Conservation (phyloP, 2,888 invertebrate genomes). For the Agonopterix heracliana region DNA sequence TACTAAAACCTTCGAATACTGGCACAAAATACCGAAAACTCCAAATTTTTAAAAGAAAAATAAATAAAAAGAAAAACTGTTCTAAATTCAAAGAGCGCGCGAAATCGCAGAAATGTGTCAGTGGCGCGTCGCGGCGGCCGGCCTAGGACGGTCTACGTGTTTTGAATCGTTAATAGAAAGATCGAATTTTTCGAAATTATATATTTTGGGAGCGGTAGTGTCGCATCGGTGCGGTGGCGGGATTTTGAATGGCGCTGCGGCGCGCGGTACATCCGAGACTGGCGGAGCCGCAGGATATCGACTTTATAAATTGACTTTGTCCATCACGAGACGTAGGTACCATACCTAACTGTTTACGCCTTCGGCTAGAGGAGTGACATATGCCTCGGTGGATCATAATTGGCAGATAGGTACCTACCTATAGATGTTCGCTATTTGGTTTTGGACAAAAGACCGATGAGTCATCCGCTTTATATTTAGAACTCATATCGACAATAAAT, state of each 20-base stretch:
- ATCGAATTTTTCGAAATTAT: constrained; percentile 34
- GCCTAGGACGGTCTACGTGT: constrained; percentile 62
- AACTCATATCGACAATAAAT: no score
- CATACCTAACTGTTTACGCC: constrained; percentile 46
- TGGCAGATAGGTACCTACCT: not conserved
- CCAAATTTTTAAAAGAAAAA: constrained; percentile 47
- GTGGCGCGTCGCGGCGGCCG: constrained; percentile 66
- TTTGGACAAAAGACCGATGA: not conserved
- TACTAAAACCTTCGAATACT: constrained; percentile 26
- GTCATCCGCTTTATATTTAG: not conserved
- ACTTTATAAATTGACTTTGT: constrained; percentile 72
- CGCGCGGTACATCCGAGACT: constrained; percentile 56
- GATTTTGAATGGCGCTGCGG: constrained; percentile 56
- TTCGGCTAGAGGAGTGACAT: constrained; percentile 23
- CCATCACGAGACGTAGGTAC: constrained; percentile 31
- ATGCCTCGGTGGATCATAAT: not conserved
- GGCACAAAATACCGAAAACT: constrained; percentile 48
- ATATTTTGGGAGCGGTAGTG: constrained; percentile 61
- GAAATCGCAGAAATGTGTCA: constrained; percentile 70
- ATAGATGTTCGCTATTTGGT: constrained; percentile 2
- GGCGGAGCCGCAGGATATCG: constrained; percentile 67
- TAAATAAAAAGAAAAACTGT: constrained; percentile 43
- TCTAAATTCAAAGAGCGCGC: constrained; percentile 72
- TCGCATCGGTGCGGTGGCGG: constrained; percentile 55
- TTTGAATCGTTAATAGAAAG: constrained; percentile 46